Evolutionary conservation across 2,113 vertebrate genomes (phyloP), one percentile per base, ranked within the genome.

Genomic region (Melanostigma gelatinosum): DNA sequence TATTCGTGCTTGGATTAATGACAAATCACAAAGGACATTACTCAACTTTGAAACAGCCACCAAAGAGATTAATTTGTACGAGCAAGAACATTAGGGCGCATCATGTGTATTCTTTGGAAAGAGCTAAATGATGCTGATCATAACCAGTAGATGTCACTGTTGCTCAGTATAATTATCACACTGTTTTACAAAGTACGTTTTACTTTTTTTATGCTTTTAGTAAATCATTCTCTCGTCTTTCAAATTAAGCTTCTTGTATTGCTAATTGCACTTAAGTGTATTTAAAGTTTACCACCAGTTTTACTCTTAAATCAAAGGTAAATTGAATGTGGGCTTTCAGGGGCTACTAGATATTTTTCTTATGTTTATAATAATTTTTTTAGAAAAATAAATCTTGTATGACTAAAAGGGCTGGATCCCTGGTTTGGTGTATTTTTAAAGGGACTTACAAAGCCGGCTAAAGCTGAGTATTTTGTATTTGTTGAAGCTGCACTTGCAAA

Each of bases 341-440:
- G 29, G 52, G 55, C 69, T 80, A 0, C 8, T 27, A 61, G 22
- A 72, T 68, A 32, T 62, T 83, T 77, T 84, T 76, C 32, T 76
- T 40, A 72, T 29, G 38, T 61, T 36, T 42, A 18, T 71, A 42
- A 83, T 83, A 69, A 38, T 77, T 85, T 85, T 34, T 72, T 42
- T 77, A 70, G 36, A 65, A 16, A 20, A 20, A 50, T 8, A 27
- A 58, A 67, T 73, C 0, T 29, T 74, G 11, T 75, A 79, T 57
- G 70, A 80, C 46, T 89, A 40, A 90, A 88, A 62, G 93, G 93
- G 94, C 93, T 93, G 92, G 94, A 87, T 90, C 89, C 92, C 91
- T 82, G 36, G 16, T 77, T 83, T 0, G 9, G 72, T 71, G n/a
- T 80, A 4, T 84, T 75, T 77, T 65, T 74, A 75, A 83, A 90